Evolutionary conservation across 2,797 vertebrate species (phyloP), one percentile per base, ranked within the genome.

Genomic region (Dromococcyx pavoninus): DNA sequence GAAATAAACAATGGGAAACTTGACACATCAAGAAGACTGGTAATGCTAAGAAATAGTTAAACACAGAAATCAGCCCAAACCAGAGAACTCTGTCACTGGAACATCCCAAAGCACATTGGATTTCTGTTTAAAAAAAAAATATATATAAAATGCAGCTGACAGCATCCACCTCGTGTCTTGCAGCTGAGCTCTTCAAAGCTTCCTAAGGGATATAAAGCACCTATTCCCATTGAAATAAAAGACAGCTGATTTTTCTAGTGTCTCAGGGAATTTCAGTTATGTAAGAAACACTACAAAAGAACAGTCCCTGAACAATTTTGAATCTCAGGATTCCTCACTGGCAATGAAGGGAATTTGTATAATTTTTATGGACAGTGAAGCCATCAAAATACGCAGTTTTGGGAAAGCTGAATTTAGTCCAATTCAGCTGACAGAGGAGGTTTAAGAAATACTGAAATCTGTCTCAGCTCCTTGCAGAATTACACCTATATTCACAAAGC

Each of bases 151-250:
- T 53, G 3, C 33, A 87, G 64, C 90, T 95, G 93, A 37, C 80
- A 91, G 81, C 80, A 90, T 86, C 75, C 25, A 74, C 67, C 67
- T 86, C 17, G 14, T 94, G 86, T 80, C 71, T 93, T 89, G 86
- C 88, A 97, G 92, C 89, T 92, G 92, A 93, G 84, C 91, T 88
- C 89, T 95, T 77, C 89, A 91, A 7, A 92, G 86, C 93, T 89
- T 71, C 91, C 66, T 78, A 16, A 84, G 70, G 54, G 72, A 56
- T 41, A 2, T 56, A 92, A 91, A 93, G 92, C 91, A 93, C 89
- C 92, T 94, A 70, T 72, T 94, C 9, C 88, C 24, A 5, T 5
- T 56, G 89, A 67, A 90, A 71, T 50, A 41, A 65, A 23, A 41
- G 28, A n/a, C 8, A 74, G 89, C 35, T 94, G 78, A 80, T 85